Evolutionary conservation across 1,140 invertebrate species (phyloP), one percentile per base, ranked within the genome.

Genomic region (Tribolium castaneum): DNA sequence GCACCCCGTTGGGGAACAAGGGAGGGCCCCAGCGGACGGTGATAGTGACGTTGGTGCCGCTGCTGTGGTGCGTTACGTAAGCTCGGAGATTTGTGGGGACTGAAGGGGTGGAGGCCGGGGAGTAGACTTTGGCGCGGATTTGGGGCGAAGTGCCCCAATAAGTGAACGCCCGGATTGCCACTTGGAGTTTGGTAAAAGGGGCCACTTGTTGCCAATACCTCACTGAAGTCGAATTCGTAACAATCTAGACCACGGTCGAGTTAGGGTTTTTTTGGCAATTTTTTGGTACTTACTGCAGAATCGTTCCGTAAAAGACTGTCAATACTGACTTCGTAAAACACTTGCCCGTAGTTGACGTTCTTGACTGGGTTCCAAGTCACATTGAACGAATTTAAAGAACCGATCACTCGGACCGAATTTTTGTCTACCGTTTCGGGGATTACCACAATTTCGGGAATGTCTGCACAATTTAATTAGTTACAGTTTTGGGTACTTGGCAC

Each of bases 251-350:
- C 30, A 51, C 75, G 77, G 54, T 70, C 56, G 72, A 72, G 13
- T 75, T 52, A 39, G 54, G 30, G 2, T 10, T 45, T 45, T 45
- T 45, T 10, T 9, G 2, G 5, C 5, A 45, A 4, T 9, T 45
- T 45, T 45, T 9, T 3, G 7, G 0, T 4, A 83, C 80, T 83
- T 83, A 86, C 86, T 6, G 82, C 79, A 13, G 83, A 80, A 77
- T 83, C 82, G 76, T 84, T 84, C 51, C 85, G 83, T 39, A 85
- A 83, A 14, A 80, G 73, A 12, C 85, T 84, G 62, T 90, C 88
- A 49, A 96, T 89, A 83, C 92, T 93, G 16, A 97, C 90, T 86
- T 96, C 94, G 83, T 98, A 98, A 81, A 93, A 95, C 0, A 98
- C 91, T 6, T 90, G 90, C 19, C 94, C 95, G 82, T 95, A 93